Evolutionary conservation across 2,797 vertebrate genomes (phyloP).

Genomic region (Knipowitschia caucasica): DNA sequence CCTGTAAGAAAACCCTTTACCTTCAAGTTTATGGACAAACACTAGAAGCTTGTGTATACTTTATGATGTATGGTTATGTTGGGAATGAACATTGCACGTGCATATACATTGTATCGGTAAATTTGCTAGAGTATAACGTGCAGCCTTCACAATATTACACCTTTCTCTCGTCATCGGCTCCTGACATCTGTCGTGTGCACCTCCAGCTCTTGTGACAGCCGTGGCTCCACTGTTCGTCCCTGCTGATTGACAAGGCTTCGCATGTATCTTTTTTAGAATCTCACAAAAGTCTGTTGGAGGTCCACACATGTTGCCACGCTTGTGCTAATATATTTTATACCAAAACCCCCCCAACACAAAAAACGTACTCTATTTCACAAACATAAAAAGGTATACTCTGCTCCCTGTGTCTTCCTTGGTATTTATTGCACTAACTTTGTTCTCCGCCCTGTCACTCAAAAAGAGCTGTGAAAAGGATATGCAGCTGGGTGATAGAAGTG

Average conservation of each 20-base stretch:
- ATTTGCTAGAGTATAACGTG: neutral
- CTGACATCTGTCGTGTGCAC: constrained; percentile 20
- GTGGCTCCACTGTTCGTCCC: constrained; percentile 57
- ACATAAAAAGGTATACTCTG: constrained; percentile 19
- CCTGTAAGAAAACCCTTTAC: no score
- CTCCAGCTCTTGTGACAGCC: constrained; percentile 25
- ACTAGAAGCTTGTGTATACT: no score
- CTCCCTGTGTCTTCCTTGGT: constrained; percentile 49
- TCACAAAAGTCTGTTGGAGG: constrained; percentile 62
- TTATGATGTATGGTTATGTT: neutral
- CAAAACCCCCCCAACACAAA: constrained; percentile 22
- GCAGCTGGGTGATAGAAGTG: constrained; percentile 49
- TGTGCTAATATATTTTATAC: constrained; percentile 68
- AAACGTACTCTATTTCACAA: constrained; percentile 45
- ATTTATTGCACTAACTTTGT: constrained; percentile 55
- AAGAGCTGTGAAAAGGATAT: constrained; percentile 44
- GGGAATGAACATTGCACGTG: neutral
- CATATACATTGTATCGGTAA: no score
- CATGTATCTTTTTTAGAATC: constrained; percentile 61
- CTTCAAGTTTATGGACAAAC: no score
- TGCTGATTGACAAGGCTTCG: constrained; percentile 62
- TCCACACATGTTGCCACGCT: constrained; percentile 53
- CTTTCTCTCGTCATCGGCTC: neutral
- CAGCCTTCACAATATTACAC: neutral
- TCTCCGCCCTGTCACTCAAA: constrained; percentile 59